Base-by-base conservation (phyloP, 2,113 vertebrate species). In the Amphiprion percula region DNA sequence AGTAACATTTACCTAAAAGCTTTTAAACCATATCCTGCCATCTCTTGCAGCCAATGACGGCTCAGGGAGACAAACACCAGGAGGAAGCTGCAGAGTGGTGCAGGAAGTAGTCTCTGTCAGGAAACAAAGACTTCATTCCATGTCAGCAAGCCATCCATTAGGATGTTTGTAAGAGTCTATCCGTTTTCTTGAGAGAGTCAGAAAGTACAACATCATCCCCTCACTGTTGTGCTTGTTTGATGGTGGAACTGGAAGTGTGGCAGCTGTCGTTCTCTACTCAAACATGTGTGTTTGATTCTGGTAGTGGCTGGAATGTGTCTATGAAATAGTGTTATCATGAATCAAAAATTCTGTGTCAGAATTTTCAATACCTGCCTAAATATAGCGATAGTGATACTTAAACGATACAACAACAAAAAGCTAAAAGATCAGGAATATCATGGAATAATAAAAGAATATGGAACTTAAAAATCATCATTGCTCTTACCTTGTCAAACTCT, bases 1-100 rank as follows among this genome's bases (percentile, higher is more conserved):
- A 84, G 55, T 74, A 68, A 64, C 46, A 61, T 80, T 82, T 44
- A 63, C 39, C 50, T 82, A 67, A 78, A 74, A 68, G 65, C 72
- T 76, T 77, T 68, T n/a, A 67, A 64, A 33, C 0, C 21, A 41
- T 62, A 60, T 83, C 56, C 61, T 58, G 55, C 44, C 4, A 7
- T 68, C 69, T 79, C 60, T 79, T 46, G 37, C 7, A 47, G 56
- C 16, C 54, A 74, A 17, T 66, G 65, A 52, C 68, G 53, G 41
- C 65, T 56, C 30, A 69, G 70, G 15, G 39, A 59, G 49, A 69
- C 37, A 44, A 44, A 60, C 17, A 60, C 10, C 0, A 24, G 33
- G 47, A 62, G 69, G 69, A 62, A 68, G 46, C 52, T 30, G 47
- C 46, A 67, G 37, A 63, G 79, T 70, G 47, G 37, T 33, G 24